These are phyloP conservation scores for Hypsopygia costalis DNA, from an alignment of 2,888 invertebrate genomes.

Conservation along the genomic window DNA sequence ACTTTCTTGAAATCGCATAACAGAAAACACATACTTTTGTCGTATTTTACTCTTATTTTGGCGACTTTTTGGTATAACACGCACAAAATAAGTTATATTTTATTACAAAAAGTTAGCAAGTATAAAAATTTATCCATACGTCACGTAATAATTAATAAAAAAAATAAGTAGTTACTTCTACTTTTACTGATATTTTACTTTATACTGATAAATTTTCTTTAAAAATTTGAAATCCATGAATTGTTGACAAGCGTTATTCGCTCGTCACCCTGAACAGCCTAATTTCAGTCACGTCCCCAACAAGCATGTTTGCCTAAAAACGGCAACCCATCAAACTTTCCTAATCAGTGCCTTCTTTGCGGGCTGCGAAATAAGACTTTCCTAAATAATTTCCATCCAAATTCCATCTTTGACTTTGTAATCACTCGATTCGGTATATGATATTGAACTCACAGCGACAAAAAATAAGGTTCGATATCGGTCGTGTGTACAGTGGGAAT, in stretches of 20 bases:
- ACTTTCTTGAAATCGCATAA: no score
- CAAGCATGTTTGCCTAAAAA: constrained; percentile 56
- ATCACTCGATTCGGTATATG: constrained; percentile 36
- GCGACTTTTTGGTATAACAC: no score
- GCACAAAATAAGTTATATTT: no score
- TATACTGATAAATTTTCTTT: no score
- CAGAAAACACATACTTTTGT: no score
- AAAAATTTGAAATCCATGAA: no score
- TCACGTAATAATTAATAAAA: no score
- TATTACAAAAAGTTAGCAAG: no score
- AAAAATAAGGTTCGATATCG: constrained; percentile 52
- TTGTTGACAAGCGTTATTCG: neutral
- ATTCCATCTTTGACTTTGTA: constrained; percentile 72
- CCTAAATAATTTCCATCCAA: constrained; percentile 68
- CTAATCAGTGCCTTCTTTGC: constrained; percentile 64
- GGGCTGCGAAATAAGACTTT: constrained; percentile 59
- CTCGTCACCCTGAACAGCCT: constrained; percentile 24
- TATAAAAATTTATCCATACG: no score
- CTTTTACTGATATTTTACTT: no score
- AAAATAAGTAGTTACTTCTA: no score
- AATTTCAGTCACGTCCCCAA: constrained; percentile 48
- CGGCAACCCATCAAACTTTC: constrained; percentile 70
- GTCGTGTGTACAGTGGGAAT: constrained; percentile 40
- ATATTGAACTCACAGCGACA: constrained; percentile 38
- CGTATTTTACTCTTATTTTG: no score